A percentile compares a stretch with the other conserved stretches of the same genome.
These are phyloP conservation scores for Heteromormyrus szaboi DNA, from an alignment of 2,797 vertebrate species.

Conservation along the genomic window DNA sequence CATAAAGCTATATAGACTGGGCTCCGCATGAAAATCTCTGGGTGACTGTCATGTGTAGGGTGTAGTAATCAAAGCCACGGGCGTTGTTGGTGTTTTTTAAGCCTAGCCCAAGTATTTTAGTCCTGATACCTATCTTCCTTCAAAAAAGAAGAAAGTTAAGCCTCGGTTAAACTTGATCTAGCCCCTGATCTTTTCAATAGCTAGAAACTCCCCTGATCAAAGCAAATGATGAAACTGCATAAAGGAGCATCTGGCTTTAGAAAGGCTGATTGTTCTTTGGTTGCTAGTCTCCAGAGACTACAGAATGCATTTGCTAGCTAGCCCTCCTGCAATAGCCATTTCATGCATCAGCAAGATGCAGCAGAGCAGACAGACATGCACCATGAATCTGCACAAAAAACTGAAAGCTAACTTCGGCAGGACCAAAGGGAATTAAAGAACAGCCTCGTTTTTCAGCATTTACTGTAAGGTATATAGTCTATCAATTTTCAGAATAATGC, in stretches of 20 bases:
- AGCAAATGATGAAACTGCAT: neutral
- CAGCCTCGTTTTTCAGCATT: neutral
- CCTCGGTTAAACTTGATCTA: neutral
- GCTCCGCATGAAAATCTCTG: neutral
- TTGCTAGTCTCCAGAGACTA: conserved; percentile 40
- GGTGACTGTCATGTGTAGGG: neutral
- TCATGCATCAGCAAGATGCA: conserved; percentile 52
- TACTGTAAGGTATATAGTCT: neutral
- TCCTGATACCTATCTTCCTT: neutral
- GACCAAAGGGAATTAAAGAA: neutral
- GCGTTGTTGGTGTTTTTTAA: too few species aligned
- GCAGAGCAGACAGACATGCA: neutral
- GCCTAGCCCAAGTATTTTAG: neutral
- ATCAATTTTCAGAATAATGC: neutral
- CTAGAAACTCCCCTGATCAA: neutral
- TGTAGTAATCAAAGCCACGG: neutral
- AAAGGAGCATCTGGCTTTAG: conserved; percentile 7
- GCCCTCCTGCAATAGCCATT: conserved; percentile 56
- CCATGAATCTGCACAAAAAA: neutral
- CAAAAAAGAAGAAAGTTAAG: neutral
- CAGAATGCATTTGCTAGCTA: conserved; percentile 60
- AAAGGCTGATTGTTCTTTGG: conserved; percentile 44
- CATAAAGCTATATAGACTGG: neutral
- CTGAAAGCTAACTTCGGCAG: neutral
- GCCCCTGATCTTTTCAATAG: neutral